Evolutionary conservation across 2,113 vertebrate genomes (phyloP).

Genomic region (Otolemur garnettii): DNA sequence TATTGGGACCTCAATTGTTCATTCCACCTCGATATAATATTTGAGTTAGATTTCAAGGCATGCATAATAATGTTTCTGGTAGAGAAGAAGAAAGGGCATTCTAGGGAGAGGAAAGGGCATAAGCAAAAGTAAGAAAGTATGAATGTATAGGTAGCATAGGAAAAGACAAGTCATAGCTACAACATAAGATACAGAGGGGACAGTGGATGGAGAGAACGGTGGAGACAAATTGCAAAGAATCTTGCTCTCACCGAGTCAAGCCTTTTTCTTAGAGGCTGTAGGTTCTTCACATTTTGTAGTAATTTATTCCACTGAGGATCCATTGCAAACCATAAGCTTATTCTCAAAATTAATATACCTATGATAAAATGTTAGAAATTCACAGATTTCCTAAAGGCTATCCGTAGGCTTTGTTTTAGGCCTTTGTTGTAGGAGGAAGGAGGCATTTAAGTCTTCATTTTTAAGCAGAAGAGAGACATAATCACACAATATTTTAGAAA

Average conservation of each 20-base stretch:
- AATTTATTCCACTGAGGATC: background rate
- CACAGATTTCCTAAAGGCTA: background rate
- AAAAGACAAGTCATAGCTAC: background rate
- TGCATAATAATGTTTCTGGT: background rate
- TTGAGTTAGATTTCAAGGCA: conserved; percentile 8
- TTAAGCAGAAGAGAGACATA: background rate
- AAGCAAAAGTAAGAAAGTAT: background rate
- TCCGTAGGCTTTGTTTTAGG: background rate
- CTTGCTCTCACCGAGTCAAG: background rate
- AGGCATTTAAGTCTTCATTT: background rate
- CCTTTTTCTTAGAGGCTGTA: background rate
- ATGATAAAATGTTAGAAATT: background rate
- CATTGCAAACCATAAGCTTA: background rate
- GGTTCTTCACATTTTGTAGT: background rate
- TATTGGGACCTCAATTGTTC: background rate
- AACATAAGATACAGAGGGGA: background rate
- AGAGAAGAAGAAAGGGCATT: background rate
- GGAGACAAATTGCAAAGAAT: background rate
- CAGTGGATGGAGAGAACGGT: background rate
- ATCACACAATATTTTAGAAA: background rate
- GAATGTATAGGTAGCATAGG: background rate
- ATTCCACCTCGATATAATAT: background rate
- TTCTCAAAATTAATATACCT: background rate
- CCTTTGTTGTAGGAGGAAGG: background rate
- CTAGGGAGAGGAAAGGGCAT: background rate